A percentile compares a stretch with the other conserved stretches of the same genome.
phyloP scores from a whole-genome alignment of 30 jellyfish, hydroid and myxozoan genomes.

The Hydractinia symbiolongicarpus region DNA sequence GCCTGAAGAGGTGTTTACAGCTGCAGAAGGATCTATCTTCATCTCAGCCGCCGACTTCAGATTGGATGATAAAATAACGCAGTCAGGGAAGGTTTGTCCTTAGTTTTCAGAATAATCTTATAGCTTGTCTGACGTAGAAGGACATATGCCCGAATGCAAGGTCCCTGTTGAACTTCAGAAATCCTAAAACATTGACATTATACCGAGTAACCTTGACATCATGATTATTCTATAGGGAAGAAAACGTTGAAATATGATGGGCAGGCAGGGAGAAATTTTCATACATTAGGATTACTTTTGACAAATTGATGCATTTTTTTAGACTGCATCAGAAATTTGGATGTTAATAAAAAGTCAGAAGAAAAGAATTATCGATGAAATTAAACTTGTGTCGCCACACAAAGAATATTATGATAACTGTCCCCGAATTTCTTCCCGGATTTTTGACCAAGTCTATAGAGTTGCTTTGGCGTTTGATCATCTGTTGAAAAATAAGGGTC shows the following conservation, averaged over 20 bases:
- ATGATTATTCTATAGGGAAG: no score
- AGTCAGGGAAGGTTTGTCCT: slow-evolving; percentile 58
- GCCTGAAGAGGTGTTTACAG: slow-evolving; percentile 47
- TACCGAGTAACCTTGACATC: no score
- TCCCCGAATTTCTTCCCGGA: not conserved
- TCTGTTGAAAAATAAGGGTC: slow-evolving; percentile 22
- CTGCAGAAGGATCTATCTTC: slow-evolving; percentile 57
- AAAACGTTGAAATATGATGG: no score
- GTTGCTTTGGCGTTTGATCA: slow-evolving; percentile 1
- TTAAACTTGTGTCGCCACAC: not conserved
- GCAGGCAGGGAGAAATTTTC: no score
- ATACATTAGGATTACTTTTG: no score
- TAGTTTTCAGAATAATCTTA: no score
- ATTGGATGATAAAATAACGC: slow-evolving; percentile 43
- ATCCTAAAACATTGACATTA: no score
- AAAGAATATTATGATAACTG: not conserved
- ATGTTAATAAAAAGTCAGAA: not conserved
- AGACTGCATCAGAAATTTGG: not conserved
- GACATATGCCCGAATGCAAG: no score
- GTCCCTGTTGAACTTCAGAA: no score
- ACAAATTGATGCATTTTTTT: no score
- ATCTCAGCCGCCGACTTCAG: slow-evolving; percentile 51
- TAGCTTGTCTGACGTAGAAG: no score
- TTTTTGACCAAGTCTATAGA: slow-evolving; percentile 7
- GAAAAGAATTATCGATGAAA: not conserved